Conservation (phyloP, 2,888 invertebrate species). For the Luperina testacea region DNA sequence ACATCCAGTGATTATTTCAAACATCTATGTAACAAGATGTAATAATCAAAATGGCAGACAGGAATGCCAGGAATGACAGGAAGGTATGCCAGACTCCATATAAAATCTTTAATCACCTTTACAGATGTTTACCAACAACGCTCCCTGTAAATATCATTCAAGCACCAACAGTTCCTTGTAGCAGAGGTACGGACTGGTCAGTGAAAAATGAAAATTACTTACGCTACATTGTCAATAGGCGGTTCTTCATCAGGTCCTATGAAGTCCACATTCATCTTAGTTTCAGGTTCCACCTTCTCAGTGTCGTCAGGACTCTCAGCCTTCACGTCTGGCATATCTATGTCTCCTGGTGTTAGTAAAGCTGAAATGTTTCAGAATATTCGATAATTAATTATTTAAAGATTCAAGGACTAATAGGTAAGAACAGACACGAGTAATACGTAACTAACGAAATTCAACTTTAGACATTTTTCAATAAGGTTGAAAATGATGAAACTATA, state of each 20-base stretch:
- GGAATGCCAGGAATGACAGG: too few relatives aligned
- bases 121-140: too few relatives aligned
- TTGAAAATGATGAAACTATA: neutral
- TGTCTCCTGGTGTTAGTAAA: conserved; percentile 70
- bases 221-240: conserved; percentile 78
- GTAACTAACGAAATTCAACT: neutral
- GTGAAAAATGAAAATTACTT: conserved; percentile 59
- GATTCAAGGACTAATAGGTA: too few relatives aligned
- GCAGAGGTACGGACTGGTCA: neutral
- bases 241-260: conserved; percentile 85
- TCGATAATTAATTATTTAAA: too few relatives aligned
- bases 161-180: too few relatives aligned
- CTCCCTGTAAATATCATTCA: too few relatives aligned
- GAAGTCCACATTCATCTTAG: conserved; percentile 76
- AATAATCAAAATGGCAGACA: too few relatives aligned
- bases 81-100: too few relatives aligned
- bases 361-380: conserved; percentile 38
- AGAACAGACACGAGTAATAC: too few relatives aligned
- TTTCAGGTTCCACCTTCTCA: conserved; percentile 63
- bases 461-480: neutral
- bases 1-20: too few relatives aligned
- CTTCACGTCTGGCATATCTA: conserved; percentile 75
- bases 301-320: conserved; percentile 62
- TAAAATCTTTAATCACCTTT: too few relatives aligned
- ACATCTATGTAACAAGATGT: too few relatives aligned